Evolutionary conservation across 2,888 invertebrate genomes (phyloP), one percentile per base, ranked within the genome.

Genomic region (Cryptophagus acutangulus): DNA sequence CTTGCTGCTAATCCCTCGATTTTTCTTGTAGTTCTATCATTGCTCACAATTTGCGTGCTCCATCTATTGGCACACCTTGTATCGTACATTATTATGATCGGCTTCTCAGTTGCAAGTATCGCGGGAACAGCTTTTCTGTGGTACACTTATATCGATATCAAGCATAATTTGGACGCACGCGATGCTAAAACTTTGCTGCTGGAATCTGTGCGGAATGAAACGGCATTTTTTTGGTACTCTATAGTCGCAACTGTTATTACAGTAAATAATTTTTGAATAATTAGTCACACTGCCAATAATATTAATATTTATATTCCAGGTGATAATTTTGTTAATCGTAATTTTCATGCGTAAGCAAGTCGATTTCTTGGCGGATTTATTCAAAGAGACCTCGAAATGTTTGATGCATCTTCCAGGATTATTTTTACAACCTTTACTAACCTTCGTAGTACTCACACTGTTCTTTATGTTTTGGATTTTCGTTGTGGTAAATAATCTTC

Each of bases 301-400:
- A 17, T 17, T 30, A 17, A 29, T 3, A 8, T 30, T 43, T 41
- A 36, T 46, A 48, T 72, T 74, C 38, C 64, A 87, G 87, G 67
- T 84, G 1, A 77, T 88, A 41, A 70, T 91, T 35, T 64, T 90
- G 31, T 69, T 87, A 24, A 73, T 90, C 28, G 79, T 89, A 17
- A 78, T 82, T 59, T 81, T 83, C 51, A 78, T 91, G 72, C 77
- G 90, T 36, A 84, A 87, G 55, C 81, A 89, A 57, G 81, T 94
- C 0, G 79, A 82, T 25, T 86, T 92, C 59, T 74, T 94, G 55
- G 82, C 90, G 0, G 81, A 84, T 13, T 71, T 95, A 43, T 94
- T 95, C 65, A 83, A 83, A 62, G 93, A 94, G 70, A 91, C 94
- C 1, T 89, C 91, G 9, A 81, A 84, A 58, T 94, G 92, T 62